Evolutionary conservation across 92 coral and sea anemone species (phyloP), one percentile per base, ranked within the genome.

Genomic region (Ricordea florida): DNA sequence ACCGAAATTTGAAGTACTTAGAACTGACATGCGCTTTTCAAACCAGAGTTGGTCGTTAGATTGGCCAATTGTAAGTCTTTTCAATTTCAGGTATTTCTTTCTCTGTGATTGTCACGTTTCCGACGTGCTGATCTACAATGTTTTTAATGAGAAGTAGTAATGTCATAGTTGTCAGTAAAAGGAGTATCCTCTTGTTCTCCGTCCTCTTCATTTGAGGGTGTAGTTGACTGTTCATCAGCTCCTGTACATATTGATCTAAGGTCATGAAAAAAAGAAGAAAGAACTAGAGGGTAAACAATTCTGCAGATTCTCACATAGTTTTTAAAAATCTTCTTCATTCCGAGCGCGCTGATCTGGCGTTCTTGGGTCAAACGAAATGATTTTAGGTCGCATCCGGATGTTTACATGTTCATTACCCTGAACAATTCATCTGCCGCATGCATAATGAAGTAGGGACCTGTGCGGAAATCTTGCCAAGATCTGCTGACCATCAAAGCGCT

Each of bases 401-500:
- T 49, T 49, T 13, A 66, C 26, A 44, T 56, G 48, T 46, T 44
- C 21, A 52, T 63, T 52, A 34, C 65, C 83, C 21, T 34, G 55
- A 64, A 46, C 62, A 46, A 46, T 58, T 48, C 46, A 46, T 68
- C 36, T 15, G 75, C 34, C 20, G 38, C 74, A 24, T 66, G 43
- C 59, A 66, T 21, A 33, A 37, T 32, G 33, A 62, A 26, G 18
- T 62, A 50, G 16, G 27, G 18, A 45, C 16, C 43, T 15, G 53
- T 34, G 2, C 68, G 68, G 25, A 56, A 53, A 29, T 18, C 15
- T 55, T 57, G 52, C 65, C 45, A 34, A 67, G 85, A 55, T 59
- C 85, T 33, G 78, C 47, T 50, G 69, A 32, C 65, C 78, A 79
- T 69, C 78, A 78, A 59, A 79, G 85, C 41, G 78, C 71, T 29